Base-by-base conservation (phyloP, 1,140 invertebrate genomes). In the Neodiprion virginianus region DNA sequence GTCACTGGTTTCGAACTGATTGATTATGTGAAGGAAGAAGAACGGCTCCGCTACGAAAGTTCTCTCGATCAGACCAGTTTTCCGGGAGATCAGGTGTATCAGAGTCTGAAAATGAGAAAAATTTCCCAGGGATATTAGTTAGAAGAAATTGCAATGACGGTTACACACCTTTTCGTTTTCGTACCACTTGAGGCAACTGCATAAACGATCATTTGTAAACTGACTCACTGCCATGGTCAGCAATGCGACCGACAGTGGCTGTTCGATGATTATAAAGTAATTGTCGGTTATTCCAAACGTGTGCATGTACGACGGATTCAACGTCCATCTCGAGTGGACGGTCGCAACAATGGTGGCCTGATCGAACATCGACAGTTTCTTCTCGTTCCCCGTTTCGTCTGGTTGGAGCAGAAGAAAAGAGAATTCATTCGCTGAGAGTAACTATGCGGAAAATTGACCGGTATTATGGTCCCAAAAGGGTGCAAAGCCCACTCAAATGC, bases 11-110 rank as follows among this genome's bases (percentile, higher is more conserved):
- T 96, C 96, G 82, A 93, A 98, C 71, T 94, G 92, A 88, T 98
- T 98, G 72, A 97, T 96, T 49, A 96, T 94, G 82, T 98, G 97
- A 3, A 97, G 90, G 79, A 93, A 96, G 82, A 97, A 97, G 76
- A 97, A 93, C 0, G 93, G 87, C 73, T 95, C 93, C 0, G 95
- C 91, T 23, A 91, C 82, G 82, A 92, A 95, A 67, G 90, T 92
- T 67, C 89, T 90, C 1, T 86, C 84, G 66, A 92, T 78, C 79
- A 90, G 86, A 2, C 93, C 94, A 47, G 89, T 92, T 72, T 89
- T 80, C 48, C 93, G 89, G 8, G 91, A 91, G 1, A 97, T 86
- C 0, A 96, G 86, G 76, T 95, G 92, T 78, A 97, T 92, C 61
- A 94, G 86, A 0, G 95, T 96, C 91, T 95, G 86, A 61, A 74